Percentiles rank a stretch among this genome's conserved stretches.
phyloP scores from a whole-genome alignment of 2,797 vertebrate genomes.

The Muscicapa striata region DNA sequence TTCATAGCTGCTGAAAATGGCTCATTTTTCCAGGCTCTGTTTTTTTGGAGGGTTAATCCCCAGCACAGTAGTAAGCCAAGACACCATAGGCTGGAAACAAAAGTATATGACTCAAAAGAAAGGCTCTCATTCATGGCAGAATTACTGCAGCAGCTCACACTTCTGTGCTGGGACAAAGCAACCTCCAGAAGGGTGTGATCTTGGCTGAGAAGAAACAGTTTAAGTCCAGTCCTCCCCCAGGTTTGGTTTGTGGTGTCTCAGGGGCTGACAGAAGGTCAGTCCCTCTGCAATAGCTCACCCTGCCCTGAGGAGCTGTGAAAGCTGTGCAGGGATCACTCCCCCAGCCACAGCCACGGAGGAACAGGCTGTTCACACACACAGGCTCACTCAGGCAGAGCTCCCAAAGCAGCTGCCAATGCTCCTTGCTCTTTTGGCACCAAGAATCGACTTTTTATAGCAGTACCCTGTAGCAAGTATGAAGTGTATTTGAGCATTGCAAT shows the following conservation, averaged over 20 bases:
- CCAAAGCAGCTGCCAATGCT: neutral
- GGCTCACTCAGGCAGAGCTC: neutral
- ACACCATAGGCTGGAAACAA: constrained; percentile 40
- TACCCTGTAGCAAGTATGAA: neutral
- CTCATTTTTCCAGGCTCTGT: constrained; percentile 37
- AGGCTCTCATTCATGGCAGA: constrained; percentile 57
- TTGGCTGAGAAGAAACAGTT: constrained; percentile 25
- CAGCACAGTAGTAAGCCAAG: constrained; percentile 50
- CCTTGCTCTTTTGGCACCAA: neutral
- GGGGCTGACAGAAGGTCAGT: neutral
- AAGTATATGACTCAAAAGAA: constrained; percentile 60
- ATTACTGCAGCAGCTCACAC: constrained; percentile 52
- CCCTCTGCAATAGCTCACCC: neutral
- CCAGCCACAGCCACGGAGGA: neutral
- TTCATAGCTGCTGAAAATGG: constrained; percentile 37
- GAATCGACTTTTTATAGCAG: neutral
- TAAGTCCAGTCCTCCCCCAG: neutral
- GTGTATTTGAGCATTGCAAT: neutral
- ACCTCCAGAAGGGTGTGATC: constrained; percentile 55
- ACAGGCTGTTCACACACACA: neutral
- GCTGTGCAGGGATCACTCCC: neutral
- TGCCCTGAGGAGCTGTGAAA: neutral
- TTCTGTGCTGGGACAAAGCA: constrained; percentile 46
- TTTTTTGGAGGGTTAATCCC: constrained; percentile 52
- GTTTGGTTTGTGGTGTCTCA: constrained; percentile 22